Percentiles rank a stretch among this genome's conserved stretches.
These are phyloP conservation scores for Myotis myotis DNA, from an alignment of 2,797 vertebrate species.

Conservation along the genomic window DNA sequence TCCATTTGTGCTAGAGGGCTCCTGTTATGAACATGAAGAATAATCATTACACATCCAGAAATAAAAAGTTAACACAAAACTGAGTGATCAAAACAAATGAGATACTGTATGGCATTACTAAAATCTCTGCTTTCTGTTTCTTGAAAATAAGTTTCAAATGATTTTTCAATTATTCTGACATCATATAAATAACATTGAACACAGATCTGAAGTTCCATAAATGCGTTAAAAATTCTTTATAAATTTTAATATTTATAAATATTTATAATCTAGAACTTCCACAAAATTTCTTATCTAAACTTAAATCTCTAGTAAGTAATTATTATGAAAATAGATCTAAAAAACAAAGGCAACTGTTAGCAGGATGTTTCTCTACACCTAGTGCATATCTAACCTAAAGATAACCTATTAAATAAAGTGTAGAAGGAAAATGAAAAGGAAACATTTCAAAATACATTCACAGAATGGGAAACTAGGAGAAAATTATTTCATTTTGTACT, in stretches of 20 bases:
- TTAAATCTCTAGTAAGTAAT: neutral
- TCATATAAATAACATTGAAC: neutral
- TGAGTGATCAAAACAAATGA: neutral
- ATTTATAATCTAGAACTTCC: neutral
- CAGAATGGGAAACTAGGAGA: neutral
- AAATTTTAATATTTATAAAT: neutral
- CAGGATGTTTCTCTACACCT: neutral
- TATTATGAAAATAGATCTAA: constrained; percentile 9
- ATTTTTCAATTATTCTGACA: neutral
- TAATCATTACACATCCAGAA: constrained; percentile 22
- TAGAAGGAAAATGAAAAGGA: neutral
- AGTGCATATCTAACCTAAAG: neutral
- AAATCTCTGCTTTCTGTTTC: neutral
- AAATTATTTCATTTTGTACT: constrained; percentile 25
- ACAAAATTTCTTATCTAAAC: neutral
- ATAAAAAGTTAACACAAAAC: neutral
- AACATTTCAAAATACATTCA: neutral
- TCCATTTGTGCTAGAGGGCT: constrained; percentile 99
- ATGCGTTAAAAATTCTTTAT: neutral
- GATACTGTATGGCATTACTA: neutral
- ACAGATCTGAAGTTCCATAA: constrained; percentile 31
- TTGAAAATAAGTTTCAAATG: neutral
- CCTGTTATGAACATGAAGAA: constrained; percentile 85
- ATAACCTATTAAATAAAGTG: neutral
- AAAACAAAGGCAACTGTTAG: neutral